Evolutionary conservation across 2,797 vertebrate genomes (phyloP).

Genomic region (Diplodus puntazzo): DNA sequence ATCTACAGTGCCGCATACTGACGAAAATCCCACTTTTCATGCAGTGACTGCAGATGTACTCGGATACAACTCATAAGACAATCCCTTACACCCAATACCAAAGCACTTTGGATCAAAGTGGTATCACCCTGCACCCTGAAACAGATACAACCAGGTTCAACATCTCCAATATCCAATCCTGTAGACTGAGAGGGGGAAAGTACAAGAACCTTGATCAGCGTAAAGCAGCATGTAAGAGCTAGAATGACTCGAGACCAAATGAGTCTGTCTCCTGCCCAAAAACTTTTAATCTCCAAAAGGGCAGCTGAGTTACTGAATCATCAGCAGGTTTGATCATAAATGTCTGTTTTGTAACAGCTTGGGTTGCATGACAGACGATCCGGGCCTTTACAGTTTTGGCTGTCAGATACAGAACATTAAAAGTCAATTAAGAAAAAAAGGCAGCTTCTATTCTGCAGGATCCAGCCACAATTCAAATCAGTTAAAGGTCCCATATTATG

Average conservation of each 20-base stretch:
- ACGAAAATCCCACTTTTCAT: too few relatives aligned
- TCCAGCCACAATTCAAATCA: conserved; percentile 32
- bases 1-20: too few relatives aligned
- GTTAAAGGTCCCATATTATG: too few relatives aligned
- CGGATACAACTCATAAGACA: conserved; percentile 27
- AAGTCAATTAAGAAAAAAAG: conserved; percentile 15
- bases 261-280: conserved; percentile 7
- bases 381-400: not conserved
- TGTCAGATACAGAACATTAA: conserved; percentile 14
- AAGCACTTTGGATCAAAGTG: conserved; percentile 35
- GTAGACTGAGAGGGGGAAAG: conserved; percentile 64
- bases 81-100: conserved; percentile 40
- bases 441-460: conserved; percentile 1
- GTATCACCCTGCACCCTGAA: conserved; percentile 39
- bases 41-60: conserved; percentile 5
- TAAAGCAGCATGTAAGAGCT: conserved; percentile 56
- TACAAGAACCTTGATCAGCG: conserved; percentile 58
- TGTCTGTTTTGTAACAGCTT: conserved; percentile 1
- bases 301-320: conserved; percentile 24
- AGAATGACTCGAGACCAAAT: conserved; percentile 45
- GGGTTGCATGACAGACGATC: not conserved
- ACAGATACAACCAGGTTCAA: conserved; percentile 45
- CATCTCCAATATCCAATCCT: conserved; percentile 58
- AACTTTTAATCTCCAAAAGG: conserved; percentile 18
- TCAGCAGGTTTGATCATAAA: not conserved